Evolutionary conservation across 2,113 vertebrate species (phyloP).

Genomic region (Chitala chitala): DNA sequence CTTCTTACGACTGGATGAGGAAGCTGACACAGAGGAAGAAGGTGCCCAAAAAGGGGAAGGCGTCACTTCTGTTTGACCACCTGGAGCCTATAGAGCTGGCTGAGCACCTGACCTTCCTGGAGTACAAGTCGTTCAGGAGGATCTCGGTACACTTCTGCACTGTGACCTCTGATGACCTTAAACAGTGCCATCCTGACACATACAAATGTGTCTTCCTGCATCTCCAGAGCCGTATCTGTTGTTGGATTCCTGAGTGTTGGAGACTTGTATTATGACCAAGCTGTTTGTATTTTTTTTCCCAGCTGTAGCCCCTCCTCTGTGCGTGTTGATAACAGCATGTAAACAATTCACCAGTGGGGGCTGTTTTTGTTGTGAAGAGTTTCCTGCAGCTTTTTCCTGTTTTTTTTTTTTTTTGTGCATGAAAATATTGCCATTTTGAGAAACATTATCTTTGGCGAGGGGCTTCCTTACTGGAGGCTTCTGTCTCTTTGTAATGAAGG

Average conservation of each 20-base stretch:
- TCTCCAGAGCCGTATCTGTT: background rate
- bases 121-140: slow-evolving; percentile 92
- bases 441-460: background rate
- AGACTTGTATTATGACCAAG: background rate
- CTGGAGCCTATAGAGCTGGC: slow-evolving; percentile 93
- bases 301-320: background rate
- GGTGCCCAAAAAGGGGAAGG: slow-evolving; percentile 89
- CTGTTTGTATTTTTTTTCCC: background rate
- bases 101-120: slow-evolving; percentile 94
- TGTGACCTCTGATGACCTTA: background rate
- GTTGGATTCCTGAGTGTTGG: background rate
- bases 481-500: background rate
- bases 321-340: background rate
- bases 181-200: background rate
- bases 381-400: slow-evolving; percentile 12
- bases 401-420: slow-evolving; percentile 8
- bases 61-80: slow-evolving; percentile 92
- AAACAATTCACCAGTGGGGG: background rate
- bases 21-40: slow-evolving; percentile 92
- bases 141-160: slow-evolving; percentile 76
- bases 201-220: background rate
- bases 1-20: slow-evolving; percentile 98
- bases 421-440: background rate
- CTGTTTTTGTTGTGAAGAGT: background rate
- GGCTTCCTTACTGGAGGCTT: background rate